These are phyloP conservation scores for Albula glossodonta DNA, from an alignment of 2,113 vertebrate genomes.

Conservation along the genomic window DNA sequence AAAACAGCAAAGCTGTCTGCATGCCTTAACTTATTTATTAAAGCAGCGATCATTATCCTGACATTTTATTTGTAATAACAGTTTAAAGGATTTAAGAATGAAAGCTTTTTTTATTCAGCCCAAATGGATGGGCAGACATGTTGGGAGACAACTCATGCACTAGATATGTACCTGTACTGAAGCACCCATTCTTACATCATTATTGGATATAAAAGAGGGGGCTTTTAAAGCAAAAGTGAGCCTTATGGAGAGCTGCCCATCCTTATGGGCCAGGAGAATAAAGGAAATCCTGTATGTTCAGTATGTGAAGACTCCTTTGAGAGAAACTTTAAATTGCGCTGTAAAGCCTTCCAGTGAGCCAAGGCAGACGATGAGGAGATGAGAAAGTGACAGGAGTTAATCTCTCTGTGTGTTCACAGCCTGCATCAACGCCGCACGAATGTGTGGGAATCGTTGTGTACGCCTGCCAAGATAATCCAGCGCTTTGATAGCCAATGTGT, in stretches of 20 bases:
- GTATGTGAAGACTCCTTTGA: slow-evolving; percentile 25
- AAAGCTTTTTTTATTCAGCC: too few species aligned
- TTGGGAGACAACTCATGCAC: too few species aligned
- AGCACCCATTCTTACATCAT: too few species aligned
- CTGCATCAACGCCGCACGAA: slow-evolving; percentile 40
- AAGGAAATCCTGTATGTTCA: background rate
- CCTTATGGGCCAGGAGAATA: background rate
- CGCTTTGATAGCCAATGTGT: background rate
- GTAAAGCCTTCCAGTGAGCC: slow-evolving; percentile 21
- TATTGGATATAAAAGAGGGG: too few species aligned
- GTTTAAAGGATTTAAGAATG: too few species aligned
- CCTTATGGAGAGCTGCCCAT: background rate
- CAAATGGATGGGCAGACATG: too few species aligned
- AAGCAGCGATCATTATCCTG: too few species aligned
- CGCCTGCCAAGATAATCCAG: background rate
- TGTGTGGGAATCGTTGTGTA: background rate
- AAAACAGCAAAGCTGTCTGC: too few species aligned
- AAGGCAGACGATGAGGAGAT: slow-evolving; percentile 32
- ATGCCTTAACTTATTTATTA: too few species aligned
- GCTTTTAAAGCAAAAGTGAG: background rate
- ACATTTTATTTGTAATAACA: too few species aligned
- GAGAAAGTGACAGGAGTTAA: slow-evolving; percentile 44
- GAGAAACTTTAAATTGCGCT: slow-evolving; percentile 50
- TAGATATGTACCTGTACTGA: too few species aligned
- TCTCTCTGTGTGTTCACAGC: slow-evolving; percentile 24